These are phyloP conservation scores for Amiota minor DNA, from an alignment of 2,888 invertebrate species.

Conservation along the genomic window DNA sequence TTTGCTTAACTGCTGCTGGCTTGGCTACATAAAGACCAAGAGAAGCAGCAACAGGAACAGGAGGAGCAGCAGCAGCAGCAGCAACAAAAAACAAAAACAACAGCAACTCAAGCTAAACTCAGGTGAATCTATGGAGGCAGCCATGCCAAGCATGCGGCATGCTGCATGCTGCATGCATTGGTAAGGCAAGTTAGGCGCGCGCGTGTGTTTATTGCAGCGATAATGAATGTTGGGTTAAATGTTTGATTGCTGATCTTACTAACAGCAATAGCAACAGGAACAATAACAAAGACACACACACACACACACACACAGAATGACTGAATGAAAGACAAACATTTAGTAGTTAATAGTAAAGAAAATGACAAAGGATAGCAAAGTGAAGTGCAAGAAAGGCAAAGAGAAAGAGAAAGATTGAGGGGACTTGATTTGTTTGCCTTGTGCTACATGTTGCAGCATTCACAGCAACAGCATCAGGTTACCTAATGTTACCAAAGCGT, in stretches of 20 bases:
- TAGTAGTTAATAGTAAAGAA: too few relatives aligned
- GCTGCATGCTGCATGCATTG: slow-evolving; percentile 5
- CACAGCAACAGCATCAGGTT: too few relatives aligned
- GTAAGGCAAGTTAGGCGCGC: background rate
- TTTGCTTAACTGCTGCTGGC: background rate
- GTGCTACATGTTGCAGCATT: too few relatives aligned
- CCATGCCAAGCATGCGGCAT: too few relatives aligned
- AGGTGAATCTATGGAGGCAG: too few relatives aligned
- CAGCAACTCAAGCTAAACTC: background rate
- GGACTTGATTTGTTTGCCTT: too few relatives aligned
- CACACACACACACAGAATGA: background rate
- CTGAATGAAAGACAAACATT: too few relatives aligned
- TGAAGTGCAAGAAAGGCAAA: too few relatives aligned
- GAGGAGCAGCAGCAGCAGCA: slow-evolving; percentile 7
- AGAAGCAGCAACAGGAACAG: background rate
- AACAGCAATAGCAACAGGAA: slow-evolving; percentile 11
- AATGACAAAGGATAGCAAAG: too few relatives aligned
- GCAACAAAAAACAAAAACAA: slow-evolving; percentile 12
- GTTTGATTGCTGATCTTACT: slow-evolving; percentile 41
- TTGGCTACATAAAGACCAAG: background rate
- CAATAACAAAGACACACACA: slow-evolving; percentile 14
- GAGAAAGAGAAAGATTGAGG: too few relatives aligned
- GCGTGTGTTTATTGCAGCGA: slow-evolving; percentile 47
- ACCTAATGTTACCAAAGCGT: too few relatives aligned
- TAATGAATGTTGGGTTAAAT: slow-evolving; percentile 48